Conservation (phyloP, 30 jellyfish, hydroid and myxozoan genomes). For the Aurelia aurita region DNA sequence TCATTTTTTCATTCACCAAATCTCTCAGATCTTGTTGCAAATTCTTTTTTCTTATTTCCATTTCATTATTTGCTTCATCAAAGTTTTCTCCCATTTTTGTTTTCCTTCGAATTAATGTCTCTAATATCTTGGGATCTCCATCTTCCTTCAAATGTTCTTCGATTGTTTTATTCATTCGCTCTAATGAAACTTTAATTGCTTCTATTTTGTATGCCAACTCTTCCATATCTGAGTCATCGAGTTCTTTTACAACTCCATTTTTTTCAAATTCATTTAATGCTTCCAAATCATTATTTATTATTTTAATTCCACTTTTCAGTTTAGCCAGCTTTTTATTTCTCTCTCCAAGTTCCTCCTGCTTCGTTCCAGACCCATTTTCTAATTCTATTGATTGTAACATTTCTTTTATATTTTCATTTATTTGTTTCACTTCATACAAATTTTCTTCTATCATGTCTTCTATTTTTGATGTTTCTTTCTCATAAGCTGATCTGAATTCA, state of each 20-base stretch:
- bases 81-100: conserved; percentile 23
- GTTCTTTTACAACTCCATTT: conserved; percentile 20
- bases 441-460: conserved; percentile 18
- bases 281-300: conserved; percentile 7
- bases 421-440: conserved; percentile 11
- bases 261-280: conserved; percentile 6
- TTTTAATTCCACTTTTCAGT: conserved; percentile 8
- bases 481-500: neutral
- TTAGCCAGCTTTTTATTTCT: neutral
- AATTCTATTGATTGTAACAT: conserved; percentile 2
- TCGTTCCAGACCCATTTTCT: neutral
- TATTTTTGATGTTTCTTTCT: neutral
- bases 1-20: neutral
- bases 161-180: conserved; percentile 41
- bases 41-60: conserved; percentile 2
- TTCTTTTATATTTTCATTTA: neutral
- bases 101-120: conserved; percentile 16
- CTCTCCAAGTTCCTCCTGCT: neutral
- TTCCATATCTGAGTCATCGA: conserved; percentile 49
- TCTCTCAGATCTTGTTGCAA: conserved; percentile 16
- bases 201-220: conserved; percentile 49
- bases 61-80: conserved; percentile 29
- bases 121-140: conserved; percentile 52
- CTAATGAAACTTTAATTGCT: conserved; percentile 37
- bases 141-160: conserved; percentile 33